Evolutionary conservation across 2,113 vertebrate species (phyloP), one percentile per base, ranked within the genome.

Genomic region (Chionodraco myersi): DNA sequence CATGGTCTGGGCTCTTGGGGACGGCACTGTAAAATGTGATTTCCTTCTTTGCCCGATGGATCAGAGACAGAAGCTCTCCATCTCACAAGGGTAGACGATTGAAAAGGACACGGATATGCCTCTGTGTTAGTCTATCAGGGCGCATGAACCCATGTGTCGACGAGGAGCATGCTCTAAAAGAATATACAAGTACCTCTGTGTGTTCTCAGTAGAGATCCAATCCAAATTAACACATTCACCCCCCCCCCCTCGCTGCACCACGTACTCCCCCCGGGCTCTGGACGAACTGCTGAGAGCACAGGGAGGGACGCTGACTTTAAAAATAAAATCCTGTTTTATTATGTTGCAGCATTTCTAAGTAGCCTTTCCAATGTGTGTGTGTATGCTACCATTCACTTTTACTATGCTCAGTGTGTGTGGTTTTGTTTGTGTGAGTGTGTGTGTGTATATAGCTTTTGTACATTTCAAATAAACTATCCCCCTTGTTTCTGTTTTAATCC

Each of bases 371-470:
- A 77, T 88, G 78, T 89, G 70, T 87, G 75, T 79, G 79, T 88
- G 77, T 92, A 81, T 79, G 78, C 77, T 79, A 73, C 83, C 64
- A 63, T 86, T 88, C 80, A 64, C 77, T 72, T 91, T 86, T 86
- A 79, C 81, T 93, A 88, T 87, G 90, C 90, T 95, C 91, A 91
- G 93, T 92, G 83, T 96, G 95, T 95, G 95, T 95, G 96, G 3
- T 62, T 66, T 71, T 80, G 89, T 74, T 95, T 96, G 85, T 75
- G 88, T 80, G 96, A 95, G 85, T 72, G 88, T 72, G 95, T 96
- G 84, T 96, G 84, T 97, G 96, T 97, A 96, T 95, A 97, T 97
- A 96, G 93, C 86, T 97, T 98, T 98, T 98, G 97, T 98, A 98
- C 96, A 98, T 97, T 94, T 94, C 96, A 93, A 94, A 97, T 95